A percentile compares a stretch with the other conserved stretches of the same genome.
Evolutionary conservation across 2,113 vertebrate species (phyloP).

Genomic region (Daubentonia madagascariensis): DNA sequence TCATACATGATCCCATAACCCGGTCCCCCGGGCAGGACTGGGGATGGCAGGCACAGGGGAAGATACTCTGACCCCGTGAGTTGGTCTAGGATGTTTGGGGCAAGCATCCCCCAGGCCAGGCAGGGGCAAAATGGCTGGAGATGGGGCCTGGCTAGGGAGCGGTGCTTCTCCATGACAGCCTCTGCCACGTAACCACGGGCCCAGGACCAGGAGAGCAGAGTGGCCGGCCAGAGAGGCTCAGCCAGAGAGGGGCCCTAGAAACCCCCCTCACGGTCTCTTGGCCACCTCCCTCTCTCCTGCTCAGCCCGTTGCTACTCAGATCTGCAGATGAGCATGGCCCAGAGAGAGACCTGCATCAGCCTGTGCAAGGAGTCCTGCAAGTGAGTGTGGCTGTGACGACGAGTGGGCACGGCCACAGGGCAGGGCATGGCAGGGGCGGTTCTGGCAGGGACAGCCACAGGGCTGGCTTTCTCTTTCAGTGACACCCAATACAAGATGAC

Average conservation of each 20-base stretch:
- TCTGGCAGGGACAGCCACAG: fast-evolving
- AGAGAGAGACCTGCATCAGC: slow-evolving; percentile 83
- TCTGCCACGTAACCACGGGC: neutral
- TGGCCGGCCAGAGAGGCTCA: neutral
- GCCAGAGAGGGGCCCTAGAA: too few species aligned
- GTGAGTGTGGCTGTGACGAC: slow-evolving; percentile 75
- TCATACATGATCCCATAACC: too few species aligned
- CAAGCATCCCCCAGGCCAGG: neutral
- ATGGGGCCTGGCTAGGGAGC: fast-evolving
- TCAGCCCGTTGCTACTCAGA: slow-evolving; percentile 84
- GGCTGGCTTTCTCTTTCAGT: slow-evolving; percentile 68
- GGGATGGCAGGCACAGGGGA: neutral
- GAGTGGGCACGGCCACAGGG: too few species aligned
- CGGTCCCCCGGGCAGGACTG: fast-evolving
- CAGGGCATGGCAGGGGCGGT: neutral
- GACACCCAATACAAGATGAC: slow-evolving; percentile 89
- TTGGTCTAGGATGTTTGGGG: neutral
- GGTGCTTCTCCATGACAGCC: neutral
- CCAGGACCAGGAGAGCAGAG: neutral
- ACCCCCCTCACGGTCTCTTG: neutral
- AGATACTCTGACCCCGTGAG: neutral
- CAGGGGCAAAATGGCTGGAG: neutral
- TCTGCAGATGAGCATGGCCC: slow-evolving; percentile 70
- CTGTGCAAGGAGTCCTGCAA: slow-evolving; percentile 88
- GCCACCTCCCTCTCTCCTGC: neutral